Percentiles rank a stretch among this genome's conserved stretches.
Conservation (phyloP, 2,797 vertebrate species). For the Protosalanx chinensis region DNA sequence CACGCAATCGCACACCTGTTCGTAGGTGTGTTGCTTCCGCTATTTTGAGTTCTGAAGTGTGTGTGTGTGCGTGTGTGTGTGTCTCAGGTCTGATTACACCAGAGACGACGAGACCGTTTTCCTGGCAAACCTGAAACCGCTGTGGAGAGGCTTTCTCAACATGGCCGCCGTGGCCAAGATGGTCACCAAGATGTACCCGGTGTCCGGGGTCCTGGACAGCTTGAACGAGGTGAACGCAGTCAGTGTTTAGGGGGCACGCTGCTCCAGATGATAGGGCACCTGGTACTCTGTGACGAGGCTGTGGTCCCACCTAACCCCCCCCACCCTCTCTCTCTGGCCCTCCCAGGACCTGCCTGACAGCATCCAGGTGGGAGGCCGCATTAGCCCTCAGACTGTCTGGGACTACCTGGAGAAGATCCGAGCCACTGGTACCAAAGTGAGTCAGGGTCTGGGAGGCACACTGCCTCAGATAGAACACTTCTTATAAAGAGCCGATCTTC, state of each 20-base stretch:
- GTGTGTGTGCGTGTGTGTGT: constrained; percentile 29
- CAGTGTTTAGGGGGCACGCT: not conserved
- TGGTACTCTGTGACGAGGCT: too few relatives aligned
- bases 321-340: not conserved
- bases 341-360: constrained; percentile 92
- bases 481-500: too few relatives aligned
- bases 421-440: constrained; percentile 96
- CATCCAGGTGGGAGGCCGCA: constrained; percentile 94
- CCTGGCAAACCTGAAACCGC: constrained; percentile 80
- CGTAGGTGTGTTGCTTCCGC: too few relatives aligned
- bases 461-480: not conserved
- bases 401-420: constrained; percentile 99
- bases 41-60: not conserved
- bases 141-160: constrained; percentile 95
- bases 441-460: constrained; percentile 21
- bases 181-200: constrained; percentile 91
- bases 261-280: not conserved
- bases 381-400: constrained; percentile 97
- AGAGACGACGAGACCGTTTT: constrained; percentile 87
- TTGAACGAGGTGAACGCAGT: constrained; percentile 81
- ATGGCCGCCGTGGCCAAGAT: constrained; percentile 97
- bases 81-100: constrained; percentile 77
- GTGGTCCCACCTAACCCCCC: too few relatives aligned
- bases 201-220: constrained; percentile 90
- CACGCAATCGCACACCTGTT: not conserved